Conservation (phyloP, 2,888 invertebrate species). For the Parnassius mnemosyne region DNA sequence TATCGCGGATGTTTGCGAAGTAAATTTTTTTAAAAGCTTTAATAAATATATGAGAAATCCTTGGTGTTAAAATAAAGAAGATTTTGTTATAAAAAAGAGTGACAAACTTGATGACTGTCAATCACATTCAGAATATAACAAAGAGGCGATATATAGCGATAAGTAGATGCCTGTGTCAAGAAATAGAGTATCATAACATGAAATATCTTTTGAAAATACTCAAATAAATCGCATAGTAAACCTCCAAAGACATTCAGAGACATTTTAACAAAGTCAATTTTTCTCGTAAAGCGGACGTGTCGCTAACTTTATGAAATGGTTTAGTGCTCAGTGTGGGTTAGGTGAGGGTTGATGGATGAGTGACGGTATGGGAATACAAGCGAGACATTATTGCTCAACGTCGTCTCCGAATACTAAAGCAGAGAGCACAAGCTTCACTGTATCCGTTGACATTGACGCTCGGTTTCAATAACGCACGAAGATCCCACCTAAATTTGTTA, state of each 20-base stretch:
- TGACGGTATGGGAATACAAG: conserved; percentile 43
- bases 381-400: conserved; percentile 66
- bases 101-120: too few species aligned
- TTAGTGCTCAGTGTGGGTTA: conserved; percentile 32
- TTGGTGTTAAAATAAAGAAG: too few species aligned
- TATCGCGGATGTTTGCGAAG: too few species aligned
- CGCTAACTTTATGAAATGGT: conserved; percentile 53
- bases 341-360: conserved; percentile 58
- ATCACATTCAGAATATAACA: too few species aligned
- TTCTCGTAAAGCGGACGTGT: conserved; percentile 37
- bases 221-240: conserved; percentile 8
- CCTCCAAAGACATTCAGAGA: conserved; percentile 25
- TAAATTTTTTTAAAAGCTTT: too few species aligned
- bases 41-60: too few species aligned
- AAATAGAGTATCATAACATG: background rate
- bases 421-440: conserved; percentile 39
- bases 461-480: conserved; percentile 17
- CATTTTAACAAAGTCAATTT: conserved; percentile 42
- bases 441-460: conserved; percentile 33
- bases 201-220: conserved; percentile 8
- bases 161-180: too few species aligned
- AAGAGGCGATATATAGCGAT: too few species aligned
- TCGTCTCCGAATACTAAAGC: conserved; percentile 59
- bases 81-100: too few species aligned
- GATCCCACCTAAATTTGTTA: too few species aligned